These are phyloP conservation scores for Drosophila eohydei DNA, from an alignment of 2,888 invertebrate genomes.

Conservation along the genomic window DNA sequence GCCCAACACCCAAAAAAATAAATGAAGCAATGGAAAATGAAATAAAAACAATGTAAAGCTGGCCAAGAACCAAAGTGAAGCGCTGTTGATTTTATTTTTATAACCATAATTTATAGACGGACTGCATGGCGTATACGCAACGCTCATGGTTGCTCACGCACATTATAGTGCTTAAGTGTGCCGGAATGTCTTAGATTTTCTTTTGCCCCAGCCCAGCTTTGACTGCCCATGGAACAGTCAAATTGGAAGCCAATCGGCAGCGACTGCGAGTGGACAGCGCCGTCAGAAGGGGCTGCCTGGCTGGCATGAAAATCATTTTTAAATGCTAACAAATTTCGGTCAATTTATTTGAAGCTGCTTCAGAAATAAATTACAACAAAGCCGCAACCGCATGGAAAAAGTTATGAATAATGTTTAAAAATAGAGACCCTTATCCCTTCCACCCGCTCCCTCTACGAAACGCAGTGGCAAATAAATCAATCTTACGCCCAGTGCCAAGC, in stretches of 20 bases:
- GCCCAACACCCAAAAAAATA: slow-evolving; percentile 20
- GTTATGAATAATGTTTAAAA: slow-evolving; percentile 75
- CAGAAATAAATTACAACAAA: slow-evolving; percentile 72
- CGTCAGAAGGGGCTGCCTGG: slow-evolving; percentile 10
- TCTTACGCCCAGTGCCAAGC: slow-evolving; percentile 57
- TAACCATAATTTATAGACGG: slow-evolving; percentile 64
- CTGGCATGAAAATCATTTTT: slow-evolving; percentile 74
- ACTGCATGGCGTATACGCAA: slow-evolving; percentile 42
- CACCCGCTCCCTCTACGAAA: neutral
- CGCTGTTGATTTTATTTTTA: slow-evolving; percentile 73
- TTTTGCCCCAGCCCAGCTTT: neutral
- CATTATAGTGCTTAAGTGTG: slow-evolving; percentile 58
- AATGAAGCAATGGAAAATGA: slow-evolving; percentile 11
- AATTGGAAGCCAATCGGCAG: slow-evolving; percentile 35
- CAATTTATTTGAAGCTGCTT: slow-evolving; percentile 67
- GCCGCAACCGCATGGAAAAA: slow-evolving; percentile 57
- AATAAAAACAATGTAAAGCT: slow-evolving; percentile 31
- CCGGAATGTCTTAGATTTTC: slow-evolving; percentile 18
- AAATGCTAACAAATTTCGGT: slow-evolving; percentile 78
- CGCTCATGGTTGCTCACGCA: slow-evolving; percentile 15
- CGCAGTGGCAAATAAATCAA: slow-evolving; percentile 74
- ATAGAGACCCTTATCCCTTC: slow-evolving; percentile 20
- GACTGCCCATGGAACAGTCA: slow-evolving; percentile 14
- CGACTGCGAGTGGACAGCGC: neutral
- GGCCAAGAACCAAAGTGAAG: slow-evolving; percentile 39